Evolutionary conservation across 2,797 vertebrate genomes (phyloP).

Genomic region (Phataginus tetradactyla): DNA sequence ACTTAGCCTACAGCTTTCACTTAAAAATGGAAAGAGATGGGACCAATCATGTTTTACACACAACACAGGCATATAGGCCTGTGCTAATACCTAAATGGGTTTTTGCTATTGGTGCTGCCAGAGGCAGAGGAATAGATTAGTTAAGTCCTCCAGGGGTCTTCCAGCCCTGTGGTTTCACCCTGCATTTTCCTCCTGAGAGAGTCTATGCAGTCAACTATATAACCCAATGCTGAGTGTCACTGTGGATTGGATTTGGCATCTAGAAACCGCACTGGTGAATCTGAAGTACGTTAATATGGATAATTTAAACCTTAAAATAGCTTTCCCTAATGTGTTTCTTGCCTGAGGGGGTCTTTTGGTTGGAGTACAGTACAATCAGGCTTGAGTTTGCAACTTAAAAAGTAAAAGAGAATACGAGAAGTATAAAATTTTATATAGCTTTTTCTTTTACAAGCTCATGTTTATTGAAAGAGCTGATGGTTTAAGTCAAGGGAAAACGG

Average conservation of each 20-base stretch:
- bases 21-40: slow-evolving; percentile 65
- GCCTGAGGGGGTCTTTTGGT: slow-evolving; percentile 71
- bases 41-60: slow-evolving; percentile 69
- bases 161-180: not conserved
- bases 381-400: slow-evolving; percentile 69
- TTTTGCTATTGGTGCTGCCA: slow-evolving; percentile 71
- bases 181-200: not conserved
- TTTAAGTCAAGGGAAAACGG: slow-evolving; percentile 41
- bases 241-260: slow-evolving; percentile 61
- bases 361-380: slow-evolving; percentile 44
- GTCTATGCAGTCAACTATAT: not conserved
- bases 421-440: slow-evolving; percentile 52
- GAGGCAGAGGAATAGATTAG: slow-evolving; percentile 67
- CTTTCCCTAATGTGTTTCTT: slow-evolving; percentile 67
- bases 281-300: slow-evolving; percentile 71
- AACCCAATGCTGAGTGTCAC: not conserved
- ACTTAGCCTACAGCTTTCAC: slow-evolving; percentile 59
- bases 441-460: slow-evolving; percentile 47
- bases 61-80: slow-evolving; percentile 36
- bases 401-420: slow-evolving; percentile 64
- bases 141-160: slow-evolving; percentile 53
- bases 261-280: slow-evolving; percentile 61
- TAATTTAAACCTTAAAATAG: slow-evolving; percentile 79
- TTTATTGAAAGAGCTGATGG: slow-evolving; percentile 54
- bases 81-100: slow-evolving; percentile 46